Percentiles rank a stretch among this genome's conserved stretches.
Conservation (phyloP, 1,140 invertebrate species). For the Steinernema khuongi region DNA sequence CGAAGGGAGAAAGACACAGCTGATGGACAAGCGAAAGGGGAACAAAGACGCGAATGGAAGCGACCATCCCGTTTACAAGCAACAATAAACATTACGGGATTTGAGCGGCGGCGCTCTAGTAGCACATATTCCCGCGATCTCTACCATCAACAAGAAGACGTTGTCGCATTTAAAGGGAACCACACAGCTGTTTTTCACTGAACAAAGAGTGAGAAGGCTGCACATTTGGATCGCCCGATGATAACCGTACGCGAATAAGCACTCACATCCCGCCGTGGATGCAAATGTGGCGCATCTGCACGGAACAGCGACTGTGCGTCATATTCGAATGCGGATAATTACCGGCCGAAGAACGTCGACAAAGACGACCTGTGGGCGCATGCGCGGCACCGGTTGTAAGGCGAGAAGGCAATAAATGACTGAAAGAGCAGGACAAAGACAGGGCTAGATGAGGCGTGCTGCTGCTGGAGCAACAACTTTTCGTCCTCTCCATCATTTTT, state of each 20-base stretch:
- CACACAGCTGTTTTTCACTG: background rate
- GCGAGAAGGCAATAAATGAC: too few species aligned
- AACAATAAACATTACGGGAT: too few species aligned
- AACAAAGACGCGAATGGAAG: background rate
- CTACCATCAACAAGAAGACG: too few species aligned
- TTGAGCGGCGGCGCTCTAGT: too few species aligned
- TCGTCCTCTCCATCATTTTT: background rate
- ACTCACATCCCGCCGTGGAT: background rate
- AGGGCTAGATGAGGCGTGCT: background rate
- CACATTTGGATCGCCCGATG: background rate
- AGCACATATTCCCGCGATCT: too few species aligned
- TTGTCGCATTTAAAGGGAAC: background rate
- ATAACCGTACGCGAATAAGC: background rate
- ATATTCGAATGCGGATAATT: constrained; percentile 7
- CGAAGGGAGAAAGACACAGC: too few species aligned
- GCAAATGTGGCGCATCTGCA: background rate
- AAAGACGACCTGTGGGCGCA: constrained; percentile 4
- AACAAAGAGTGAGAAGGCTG: background rate
- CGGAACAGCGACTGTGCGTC: background rate
- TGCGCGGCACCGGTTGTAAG: background rate
- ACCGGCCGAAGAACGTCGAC: background rate
- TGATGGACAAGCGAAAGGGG: too few species aligned
- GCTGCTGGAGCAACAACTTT: background rate
- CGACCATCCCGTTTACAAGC: background rate
- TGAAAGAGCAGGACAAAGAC: background rate